phyloP scores from a whole-genome alignment of 2,888 invertebrate species.

The Tortricodes alternella region DNA sequence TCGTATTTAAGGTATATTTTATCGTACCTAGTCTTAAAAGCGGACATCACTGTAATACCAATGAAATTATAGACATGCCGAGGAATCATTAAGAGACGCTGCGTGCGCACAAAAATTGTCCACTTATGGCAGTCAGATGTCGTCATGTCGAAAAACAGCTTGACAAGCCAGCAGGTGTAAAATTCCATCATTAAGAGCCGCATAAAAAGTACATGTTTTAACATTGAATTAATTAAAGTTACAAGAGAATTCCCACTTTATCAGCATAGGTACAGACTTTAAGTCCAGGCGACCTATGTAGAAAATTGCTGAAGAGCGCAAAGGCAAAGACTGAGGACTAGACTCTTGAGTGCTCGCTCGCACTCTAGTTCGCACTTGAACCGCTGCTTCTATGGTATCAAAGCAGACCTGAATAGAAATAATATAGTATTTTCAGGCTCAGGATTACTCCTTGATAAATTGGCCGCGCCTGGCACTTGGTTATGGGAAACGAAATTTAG shows the following conservation, averaged over 20 bases:
- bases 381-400: no score
- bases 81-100: not conserved
- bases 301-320: not conserved
- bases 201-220: no score
- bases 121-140: constrained; percentile 13
- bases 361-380: not conserved
- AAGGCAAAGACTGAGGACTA: not conserved
- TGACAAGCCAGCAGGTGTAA: not conserved
- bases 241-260: not conserved
- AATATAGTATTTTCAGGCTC: no score
- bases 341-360: not conserved
- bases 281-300: not conserved
- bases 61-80: not conserved
- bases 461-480: no score
- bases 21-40: no score
- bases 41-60: not conserved
- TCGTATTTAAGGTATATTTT: no score
- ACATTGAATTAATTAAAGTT: no score
- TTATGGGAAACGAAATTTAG: no score
- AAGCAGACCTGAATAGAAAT: no score
- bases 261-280: no score
- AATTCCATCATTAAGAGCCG: no score
- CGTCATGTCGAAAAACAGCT: not conserved
- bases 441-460: no score
- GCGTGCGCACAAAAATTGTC: constrained; percentile 9